Base-by-base conservation (phyloP, 2,113 vertebrate species). In the Tapirus terrestris region DNA sequence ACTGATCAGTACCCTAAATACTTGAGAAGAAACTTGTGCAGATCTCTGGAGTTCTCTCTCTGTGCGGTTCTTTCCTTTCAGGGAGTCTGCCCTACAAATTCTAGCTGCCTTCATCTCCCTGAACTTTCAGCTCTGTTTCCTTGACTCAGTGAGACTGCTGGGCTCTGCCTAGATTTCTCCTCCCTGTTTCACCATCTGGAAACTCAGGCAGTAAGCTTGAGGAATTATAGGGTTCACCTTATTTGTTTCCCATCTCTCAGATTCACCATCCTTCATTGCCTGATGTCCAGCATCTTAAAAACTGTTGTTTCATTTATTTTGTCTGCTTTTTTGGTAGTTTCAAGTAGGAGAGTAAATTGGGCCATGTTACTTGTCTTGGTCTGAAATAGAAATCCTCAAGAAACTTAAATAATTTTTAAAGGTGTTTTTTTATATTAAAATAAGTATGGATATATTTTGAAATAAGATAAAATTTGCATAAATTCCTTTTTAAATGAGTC, bases 301-400 rank as follows among this genome's bases (percentile, higher is more conserved):
- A 68, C 36, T 18, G 23, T 43, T 87, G 39, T 80, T 88, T 70
- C 36, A 33, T 56, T 11, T 85, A 39, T 75, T 87, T 65, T 48
- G 36, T 27, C 43, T 5, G 0, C 7, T 11, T 17, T 53, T 73
- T 48, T 67, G 53, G 20, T 81, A 58, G 31, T 81, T 45, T 72
- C 8, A 65, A 3, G 17, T 86, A 18, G 31, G 17, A 70, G 33
- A 16, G 5, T 83, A n/a, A 61, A n/a, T 77, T 48, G 33, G 53
- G 36, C 27, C 67, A 21, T 43, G 6, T 88, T 67, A 36, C 6
- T 77, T 12, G 13, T 36, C 31, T 91, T 72, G n/a, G 33, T 33
- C 73, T 65, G 27, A 72, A 89, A 18, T 92, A 91, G 25, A 92
- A 97, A 97, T 89, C 31, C 23, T 96, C 45, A 75, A 89, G 58